Percentiles rank a stretch among this genome's conserved stretches.
These are phyloP conservation scores for Aricia artaxerxes DNA, from an alignment of 2,888 invertebrate species.

Conservation along the genomic window DNA sequence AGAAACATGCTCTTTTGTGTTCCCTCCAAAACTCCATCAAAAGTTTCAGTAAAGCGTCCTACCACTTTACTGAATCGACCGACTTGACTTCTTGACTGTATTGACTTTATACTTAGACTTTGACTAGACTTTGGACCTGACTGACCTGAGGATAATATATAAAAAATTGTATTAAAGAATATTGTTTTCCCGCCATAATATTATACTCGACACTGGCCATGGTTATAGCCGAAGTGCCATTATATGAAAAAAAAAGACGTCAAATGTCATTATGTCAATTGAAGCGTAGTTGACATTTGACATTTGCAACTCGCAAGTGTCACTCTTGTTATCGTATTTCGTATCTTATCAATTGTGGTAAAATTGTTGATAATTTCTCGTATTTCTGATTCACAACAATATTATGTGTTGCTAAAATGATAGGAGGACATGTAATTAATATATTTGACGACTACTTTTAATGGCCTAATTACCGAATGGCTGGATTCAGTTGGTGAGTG, in stretches of 20 bases:
- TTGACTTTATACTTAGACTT: no score
- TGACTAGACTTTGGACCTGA: no score
- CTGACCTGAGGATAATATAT: no score
- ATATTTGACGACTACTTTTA: constrained; percentile 62
- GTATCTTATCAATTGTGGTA: constrained; percentile 34
- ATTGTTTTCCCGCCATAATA: no score
- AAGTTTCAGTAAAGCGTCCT: no score
- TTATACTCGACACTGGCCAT: no score
- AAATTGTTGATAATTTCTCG: constrained; percentile 37
- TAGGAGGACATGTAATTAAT: constrained; percentile 48
- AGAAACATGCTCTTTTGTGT: no score
- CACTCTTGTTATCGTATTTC: constrained; percentile 34
- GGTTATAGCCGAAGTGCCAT: no score
- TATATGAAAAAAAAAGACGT: background rate
- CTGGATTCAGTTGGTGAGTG: constrained; percentile 80
- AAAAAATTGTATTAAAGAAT: no score
- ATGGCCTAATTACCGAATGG: constrained; percentile 80
- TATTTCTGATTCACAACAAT: constrained; percentile 45
- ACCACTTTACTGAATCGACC: no score
- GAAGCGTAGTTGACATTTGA: background rate
- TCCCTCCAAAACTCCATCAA: no score
- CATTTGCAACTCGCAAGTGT: constrained; percentile 16
- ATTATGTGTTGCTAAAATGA: constrained; percentile 49
- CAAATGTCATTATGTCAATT: background rate
- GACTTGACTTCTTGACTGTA: no score